Evolutionary conservation across 2,888 invertebrate genomes (phyloP).

Genomic region (Muschampia plurimacula): DNA sequence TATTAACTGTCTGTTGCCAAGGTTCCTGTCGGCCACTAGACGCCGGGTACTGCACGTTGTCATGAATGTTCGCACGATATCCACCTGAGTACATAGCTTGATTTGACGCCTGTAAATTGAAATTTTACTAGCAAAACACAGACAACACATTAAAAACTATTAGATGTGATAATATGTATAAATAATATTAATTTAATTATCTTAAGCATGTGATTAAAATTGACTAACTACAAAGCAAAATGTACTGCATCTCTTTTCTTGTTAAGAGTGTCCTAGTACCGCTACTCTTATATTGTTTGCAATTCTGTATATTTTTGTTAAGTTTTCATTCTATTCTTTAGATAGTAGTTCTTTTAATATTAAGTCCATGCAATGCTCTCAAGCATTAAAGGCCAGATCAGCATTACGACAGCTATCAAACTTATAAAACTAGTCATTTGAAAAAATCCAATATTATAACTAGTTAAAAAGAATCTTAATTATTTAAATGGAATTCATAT

Average conservation of each 20-base stretch:
- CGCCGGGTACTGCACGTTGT: conserved; percentile 57
- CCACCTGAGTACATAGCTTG: conserved; percentile 77
- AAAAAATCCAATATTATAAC: not conserved
- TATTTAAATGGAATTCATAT: not conserved
- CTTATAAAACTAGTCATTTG: conserved; percentile 18
- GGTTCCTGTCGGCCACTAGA: conserved; percentile 51
- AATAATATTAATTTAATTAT: conserved; percentile 35
- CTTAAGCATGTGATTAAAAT: conserved; percentile 27
- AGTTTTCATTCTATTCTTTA: conserved; percentile 10
- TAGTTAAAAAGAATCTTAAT: conserved; percentile 9
- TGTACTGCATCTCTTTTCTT: conserved; percentile 15
- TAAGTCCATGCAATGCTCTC: conserved; percentile 36
- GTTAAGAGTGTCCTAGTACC: conserved; percentile 15
- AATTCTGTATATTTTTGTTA: conserved; percentile 15
- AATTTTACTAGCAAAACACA: conserved; percentile 70
- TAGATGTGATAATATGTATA: conserved; percentile 22
- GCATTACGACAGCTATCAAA: conserved; percentile 34
- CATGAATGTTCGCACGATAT: conserved; percentile 62
- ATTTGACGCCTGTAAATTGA: conserved; percentile 78
- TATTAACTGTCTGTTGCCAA: conserved; percentile 57
- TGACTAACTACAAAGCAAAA: conserved; percentile 32
- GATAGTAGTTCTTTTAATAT: conserved; percentile 24
- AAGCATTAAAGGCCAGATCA: conserved; percentile 35
- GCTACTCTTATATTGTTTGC: not conserved
- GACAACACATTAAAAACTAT: conserved; percentile 41